Evolutionary conservation across 2,797 vertebrate species (phyloP), one percentile per base, ranked within the genome.

Genomic region (Acanthurus lineatus): DNA sequence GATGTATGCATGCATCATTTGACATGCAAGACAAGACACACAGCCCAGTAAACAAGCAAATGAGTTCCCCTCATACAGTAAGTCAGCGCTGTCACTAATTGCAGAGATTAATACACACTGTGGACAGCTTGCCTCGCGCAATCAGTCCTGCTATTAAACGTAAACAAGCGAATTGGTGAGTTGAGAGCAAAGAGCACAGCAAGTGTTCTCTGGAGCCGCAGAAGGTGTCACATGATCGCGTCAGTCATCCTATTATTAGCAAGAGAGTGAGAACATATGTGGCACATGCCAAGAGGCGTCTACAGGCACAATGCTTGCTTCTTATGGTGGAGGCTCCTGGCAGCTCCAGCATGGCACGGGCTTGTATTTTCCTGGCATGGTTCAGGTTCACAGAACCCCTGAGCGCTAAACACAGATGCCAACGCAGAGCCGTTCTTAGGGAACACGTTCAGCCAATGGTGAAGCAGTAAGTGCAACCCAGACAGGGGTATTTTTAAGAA

Each of bases 241-340:
- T 73, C 79, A 83, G 58, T 85, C 84, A 76, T 78, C 73, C 83
- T 88, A 76, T 91, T 86, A 86, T 86, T 85, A 90, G 85, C 65
- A 69, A 69, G 75, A 57, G 88, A 90, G 67, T 67, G 62, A 22
- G 51, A 90, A 84, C 86, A 87, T 90, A 84, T 86, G 86, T 90
- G 89, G 80, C 86, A 88, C 84, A 85, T 87, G 86, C 82, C 88
- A 87, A 73, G 52, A 71, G 51, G 48, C 49, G 69, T 83, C 78
- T 54, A 69, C 77, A 61, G 83, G 84, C 83, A 82, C 57, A 75
- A 40, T 44, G 77, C 75, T 62, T 11, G 54, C 76, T 52, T 69
- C 79, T 69, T 48, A 73, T 65, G 85, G 80, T 51, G 86, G 81
- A 60, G 32, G 77, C 74, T 76, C 19, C 73, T 90, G 86, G 88